phyloP scores from a whole-genome alignment of 2,888 invertebrate genomes.

The Euzetes globulus region DNA sequence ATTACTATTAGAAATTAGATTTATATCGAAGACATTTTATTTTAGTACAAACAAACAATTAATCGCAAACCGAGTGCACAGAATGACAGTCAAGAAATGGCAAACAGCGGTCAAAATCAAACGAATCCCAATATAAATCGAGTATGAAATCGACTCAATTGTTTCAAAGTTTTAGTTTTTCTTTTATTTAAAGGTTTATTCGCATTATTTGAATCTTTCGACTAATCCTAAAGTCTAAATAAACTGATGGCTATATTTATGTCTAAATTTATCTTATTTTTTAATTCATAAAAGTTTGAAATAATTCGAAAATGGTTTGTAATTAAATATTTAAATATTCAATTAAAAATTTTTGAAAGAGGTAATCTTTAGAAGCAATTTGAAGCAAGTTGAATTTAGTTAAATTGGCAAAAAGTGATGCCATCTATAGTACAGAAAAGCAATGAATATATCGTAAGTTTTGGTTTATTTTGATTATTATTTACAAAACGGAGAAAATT shows the following conservation, averaged over 20 bases:
- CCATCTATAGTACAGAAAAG: neutral
- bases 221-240: neutral
- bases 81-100: neutral
- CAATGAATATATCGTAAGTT: neutral
- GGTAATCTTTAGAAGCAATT: too few relatives aligned
- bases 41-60: neutral
- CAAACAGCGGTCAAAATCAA: too few relatives aligned
- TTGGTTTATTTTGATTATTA: conserved; percentile 13
- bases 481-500: neutral
- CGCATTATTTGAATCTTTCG: neutral
- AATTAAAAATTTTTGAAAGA: too few relatives aligned
- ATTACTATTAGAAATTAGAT: neutral
- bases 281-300: too few relatives aligned
- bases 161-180: neutral
- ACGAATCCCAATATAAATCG: too few relatives aligned
- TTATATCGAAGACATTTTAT: too few relatives aligned
- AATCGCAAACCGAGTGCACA: neutral
- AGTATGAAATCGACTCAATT: neutral
- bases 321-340: too few relatives aligned
- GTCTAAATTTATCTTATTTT: too few relatives aligned
- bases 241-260: too few relatives aligned
- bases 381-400: too few relatives aligned
- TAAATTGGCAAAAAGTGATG: neutral
- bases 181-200: neutral
- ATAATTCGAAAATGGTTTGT: too few relatives aligned